These are phyloP conservation scores for Plagodis pulveraria DNA, from an alignment of 2,888 invertebrate species.

Conservation along the genomic window DNA sequence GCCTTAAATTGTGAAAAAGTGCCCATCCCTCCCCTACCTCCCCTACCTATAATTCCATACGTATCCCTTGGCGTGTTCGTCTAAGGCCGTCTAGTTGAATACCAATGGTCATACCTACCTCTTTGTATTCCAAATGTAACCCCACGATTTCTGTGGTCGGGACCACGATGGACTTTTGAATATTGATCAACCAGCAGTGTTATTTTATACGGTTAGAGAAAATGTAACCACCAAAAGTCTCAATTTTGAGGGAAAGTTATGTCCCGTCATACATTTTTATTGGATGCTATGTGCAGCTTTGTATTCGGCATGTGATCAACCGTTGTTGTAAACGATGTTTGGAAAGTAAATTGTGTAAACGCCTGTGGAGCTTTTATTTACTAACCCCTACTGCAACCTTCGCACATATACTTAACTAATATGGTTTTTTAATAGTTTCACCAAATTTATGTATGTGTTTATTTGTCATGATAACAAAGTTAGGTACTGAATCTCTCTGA, in stretches of 20 bases:
- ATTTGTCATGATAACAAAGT: too few relatives aligned
- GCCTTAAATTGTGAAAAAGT: too few relatives aligned
- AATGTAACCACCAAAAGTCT: constrained; percentile 50
- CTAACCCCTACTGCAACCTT: constrained; percentile 8
- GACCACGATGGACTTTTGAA: constrained; percentile 70
- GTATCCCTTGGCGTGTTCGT: constrained; percentile 64
- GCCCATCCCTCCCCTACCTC: too few relatives aligned
- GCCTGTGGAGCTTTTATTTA: constrained; percentile 25
- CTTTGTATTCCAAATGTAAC: constrained; percentile 70
- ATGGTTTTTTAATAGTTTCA: too few relatives aligned
- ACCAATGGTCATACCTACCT: constrained; percentile 60
- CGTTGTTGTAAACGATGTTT: constrained; percentile 28
- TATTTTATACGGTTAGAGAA: constrained; percentile 46
- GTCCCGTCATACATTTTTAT: constrained; percentile 40
- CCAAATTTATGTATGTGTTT: too few relatives aligned
- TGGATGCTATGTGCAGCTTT: constrained; percentile 38
- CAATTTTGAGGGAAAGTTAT: constrained; percentile 66
- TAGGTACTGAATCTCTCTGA: too few relatives aligned
- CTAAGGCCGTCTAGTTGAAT: constrained; percentile 65
- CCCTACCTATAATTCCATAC: constrained; percentile 58
- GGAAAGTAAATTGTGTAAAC: constrained; percentile 27
- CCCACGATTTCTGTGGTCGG: constrained; percentile 79
- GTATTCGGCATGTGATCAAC: constrained; percentile 40
- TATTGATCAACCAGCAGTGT: constrained; percentile 66
- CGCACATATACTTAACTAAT: not conserved